These are phyloP conservation scores for Drosophila picticornis DNA, from an alignment of 2,888 invertebrate species.

Conservation along the genomic window DNA sequence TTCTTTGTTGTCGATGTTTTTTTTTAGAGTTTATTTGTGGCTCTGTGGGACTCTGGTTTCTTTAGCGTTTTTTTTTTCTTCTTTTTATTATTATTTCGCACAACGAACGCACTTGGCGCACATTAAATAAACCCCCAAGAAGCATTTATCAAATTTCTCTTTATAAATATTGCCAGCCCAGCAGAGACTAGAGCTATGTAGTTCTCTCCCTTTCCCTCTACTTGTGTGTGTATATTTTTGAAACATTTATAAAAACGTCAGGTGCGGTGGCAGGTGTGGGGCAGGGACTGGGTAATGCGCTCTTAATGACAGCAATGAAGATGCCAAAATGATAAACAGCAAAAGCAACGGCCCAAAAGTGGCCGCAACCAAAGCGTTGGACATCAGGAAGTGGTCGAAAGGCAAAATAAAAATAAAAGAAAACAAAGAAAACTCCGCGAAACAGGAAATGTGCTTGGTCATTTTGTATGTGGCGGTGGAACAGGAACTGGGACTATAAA, in stretches of 20 bases:
- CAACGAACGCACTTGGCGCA: slow-evolving; percentile 77
- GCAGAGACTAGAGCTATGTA: slow-evolving; percentile 31
- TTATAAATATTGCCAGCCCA: slow-evolving; percentile 56
- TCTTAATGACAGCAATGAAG: slow-evolving; percentile 82
- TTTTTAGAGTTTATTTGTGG: slow-evolving; percentile 19
- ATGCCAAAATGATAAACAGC: slow-evolving; percentile 82
- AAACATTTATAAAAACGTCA: slow-evolving; percentile 78
- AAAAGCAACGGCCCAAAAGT: slow-evolving; percentile 60
- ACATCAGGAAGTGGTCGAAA: slow-evolving; percentile 44
- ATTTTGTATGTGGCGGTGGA: slow-evolving; percentile 43
- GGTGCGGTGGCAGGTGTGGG: slow-evolving; percentile 52
- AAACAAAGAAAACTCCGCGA: slow-evolving; percentile 53
- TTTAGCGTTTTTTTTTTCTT: slow-evolving; percentile 22
- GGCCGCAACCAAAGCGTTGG: slow-evolving; percentile 45
- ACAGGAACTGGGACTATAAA: slow-evolving; percentile 14
- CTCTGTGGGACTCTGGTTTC: slow-evolving; percentile 21
- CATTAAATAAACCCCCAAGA: slow-evolving; percentile 80
- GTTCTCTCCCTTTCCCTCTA: neutral
- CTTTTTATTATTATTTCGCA: slow-evolving; percentile 71
- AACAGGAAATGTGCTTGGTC: slow-evolving; percentile 70
- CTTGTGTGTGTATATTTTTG: slow-evolving; percentile 55
- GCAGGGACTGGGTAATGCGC: slow-evolving; percentile 58
- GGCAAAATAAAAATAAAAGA: slow-evolving; percentile 43
- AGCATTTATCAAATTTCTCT: slow-evolving; percentile 78
- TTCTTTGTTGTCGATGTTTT: slow-evolving; percentile 5